Base-by-base conservation (phyloP, 2,113 vertebrate genomes). In the Fukomys damarensis region DNA sequence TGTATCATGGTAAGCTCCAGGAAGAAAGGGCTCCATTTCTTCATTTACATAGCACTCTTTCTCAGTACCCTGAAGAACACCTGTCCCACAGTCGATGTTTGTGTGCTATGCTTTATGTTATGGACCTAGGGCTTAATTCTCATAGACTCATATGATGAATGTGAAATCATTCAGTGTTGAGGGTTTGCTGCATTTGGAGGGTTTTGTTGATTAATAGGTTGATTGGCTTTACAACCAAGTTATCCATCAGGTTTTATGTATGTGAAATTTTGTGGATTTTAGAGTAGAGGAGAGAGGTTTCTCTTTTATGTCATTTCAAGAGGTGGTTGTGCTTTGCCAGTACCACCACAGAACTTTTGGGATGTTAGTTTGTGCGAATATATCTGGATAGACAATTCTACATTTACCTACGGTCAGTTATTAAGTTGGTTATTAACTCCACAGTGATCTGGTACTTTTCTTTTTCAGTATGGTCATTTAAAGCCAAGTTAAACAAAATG, bases 161-260 rank as follows among this genome's bases (percentile, higher is more conserved):
- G 26, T 76, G 66, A 59, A 89, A 49, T 95, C 12, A 65, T 20
- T 76, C 77, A 90, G 24, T 77, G 28, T 14, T 58, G 46, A 52
- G 24, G 11, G 14, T 32, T 30, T 83, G 35, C 70, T 94, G n/a
- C 86, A 74, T 80, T 74, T 41, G 28, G 59, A 77, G 24, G 22
- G 38, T 46, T 92, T 85, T 96, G 24, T 87, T 91, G 79, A 76
- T 81, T 58, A 56, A 46, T 56, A 59, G 22, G n/a, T 63, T 80
- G 28, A 6, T 77, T 95, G 80, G 52, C 68, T 96, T 81, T 86
- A 93, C 97, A 95, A 80, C 79, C 9, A 86, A 52, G n/a, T 30
- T 12, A 83, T 65, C 32, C 49, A 87, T 79, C 65, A 89, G 41
- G 5, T 79, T 92, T 93, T 89, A 63, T 68, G 13, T 87, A 46